Evolutionary conservation across 2,797 vertebrate species (phyloP), one percentile per base, ranked within the genome.

Genomic region (Oreochromis grahami): DNA sequence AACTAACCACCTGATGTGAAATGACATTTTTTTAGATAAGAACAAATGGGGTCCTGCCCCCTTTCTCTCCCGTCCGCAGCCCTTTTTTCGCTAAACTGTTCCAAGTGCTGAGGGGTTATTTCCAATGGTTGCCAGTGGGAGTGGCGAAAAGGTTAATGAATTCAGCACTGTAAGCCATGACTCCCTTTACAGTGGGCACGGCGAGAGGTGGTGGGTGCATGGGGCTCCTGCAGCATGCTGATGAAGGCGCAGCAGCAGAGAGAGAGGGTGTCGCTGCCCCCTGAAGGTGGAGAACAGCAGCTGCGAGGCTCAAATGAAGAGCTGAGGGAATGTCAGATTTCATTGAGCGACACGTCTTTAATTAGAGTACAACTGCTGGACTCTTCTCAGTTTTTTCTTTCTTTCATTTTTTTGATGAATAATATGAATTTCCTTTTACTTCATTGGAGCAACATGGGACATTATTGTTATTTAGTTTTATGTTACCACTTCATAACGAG

Each of bases 131-230:
- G 87, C 91, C 82, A 89, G 76, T 89, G 91, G 92, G 94, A 94
- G 92, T 87, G 91, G 92, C 87, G 84, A 94, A 96, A 96, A 96
- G 96, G 96, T 96, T 96, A 96, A 96, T 95, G 92, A 94, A 96
- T 96, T 96, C 96, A 94, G 65, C 91, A 85, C 87, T 91, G 91
- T 90, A 92, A 93, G 93, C 85, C 92, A 78, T 53, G 52, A 60
- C 89, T 91, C 90, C 85, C 89, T 81, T 90, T 95, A 92, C 95
- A 94, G 91, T 94, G 92, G 82, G 80, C 89, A 80, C 87, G 85
- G 88, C 38, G 36, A 90, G 90, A 81, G 84, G 87, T 60, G 74
- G 74, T 12, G 60, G 88, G 81, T 34, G 68, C 87, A 76, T n/a
- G 34, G 65, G 21, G 78, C 90, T 68, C 52, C 86, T 50, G 15